Conservation (phyloP, 2,797 vertebrate species). For the Dallia pectoralis region DNA sequence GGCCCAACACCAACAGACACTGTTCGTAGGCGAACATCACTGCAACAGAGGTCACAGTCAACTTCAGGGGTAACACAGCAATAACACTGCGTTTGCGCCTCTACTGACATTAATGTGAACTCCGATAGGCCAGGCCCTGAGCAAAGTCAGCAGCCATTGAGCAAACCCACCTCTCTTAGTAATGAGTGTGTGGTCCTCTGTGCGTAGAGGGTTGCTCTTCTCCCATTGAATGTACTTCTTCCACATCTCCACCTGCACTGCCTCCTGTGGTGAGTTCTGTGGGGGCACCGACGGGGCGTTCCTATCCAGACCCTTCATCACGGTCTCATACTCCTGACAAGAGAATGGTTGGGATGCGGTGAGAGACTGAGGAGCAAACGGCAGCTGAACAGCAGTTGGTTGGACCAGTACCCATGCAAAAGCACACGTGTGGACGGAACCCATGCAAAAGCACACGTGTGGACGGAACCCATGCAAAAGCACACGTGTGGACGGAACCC, state of each 20-base stretch:
- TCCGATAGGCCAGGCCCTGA: background rate
- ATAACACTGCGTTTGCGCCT: background rate
- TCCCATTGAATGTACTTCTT: constrained; percentile 99
- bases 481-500: too few species aligned
- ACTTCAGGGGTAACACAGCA: background rate
- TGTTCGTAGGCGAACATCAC: constrained; percentile 99
- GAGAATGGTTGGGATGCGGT: background rate
- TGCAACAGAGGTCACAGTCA: constrained; percentile 58
- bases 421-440: too few species aligned
- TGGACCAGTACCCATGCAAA: too few species aligned
- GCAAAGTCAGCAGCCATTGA: too few species aligned
- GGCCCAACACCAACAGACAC: constrained; percentile 95
- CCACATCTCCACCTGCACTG: constrained; percentile 99
- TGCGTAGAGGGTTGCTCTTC: constrained; percentile 96
- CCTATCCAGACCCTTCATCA: constrained; percentile 97
- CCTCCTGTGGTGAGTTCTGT: constrained; percentile 96
- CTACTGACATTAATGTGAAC: background rate
- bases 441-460: too few species aligned
- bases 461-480: too few species aligned
- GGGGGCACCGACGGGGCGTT: constrained; percentile 97
- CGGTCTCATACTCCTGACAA: constrained; percentile 94
- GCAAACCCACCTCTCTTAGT: constrained; percentile 90
- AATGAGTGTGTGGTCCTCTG: constrained; percentile 98
- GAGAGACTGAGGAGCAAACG: too few species aligned
- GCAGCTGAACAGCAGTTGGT: too few species aligned